phyloP scores from a whole-genome alignment of 2,888 invertebrate species.

The Standfussiana lucernea region DNA sequence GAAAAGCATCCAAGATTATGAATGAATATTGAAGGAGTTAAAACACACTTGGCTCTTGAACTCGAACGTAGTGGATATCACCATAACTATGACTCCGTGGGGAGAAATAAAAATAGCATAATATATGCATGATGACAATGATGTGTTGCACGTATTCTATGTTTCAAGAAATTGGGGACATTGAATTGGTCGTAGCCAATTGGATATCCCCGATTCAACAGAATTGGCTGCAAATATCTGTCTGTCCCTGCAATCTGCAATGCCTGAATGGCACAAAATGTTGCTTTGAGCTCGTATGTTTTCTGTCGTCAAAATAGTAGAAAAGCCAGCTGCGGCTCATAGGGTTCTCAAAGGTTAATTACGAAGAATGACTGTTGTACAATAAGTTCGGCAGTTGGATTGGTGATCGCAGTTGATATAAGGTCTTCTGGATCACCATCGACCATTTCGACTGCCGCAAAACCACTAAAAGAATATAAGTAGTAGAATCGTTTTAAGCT shows the following conservation, averaged over 20 bases:
- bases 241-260: slow-evolving; percentile 35
- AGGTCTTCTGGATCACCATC: not conserved
- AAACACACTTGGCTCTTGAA: not conserved
- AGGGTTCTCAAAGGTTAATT: not conserved
- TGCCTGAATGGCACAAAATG: slow-evolving; percentile 40
- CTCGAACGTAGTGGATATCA: slow-evolving; percentile 42
- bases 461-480: not conserved
- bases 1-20: slow-evolving; percentile 2
- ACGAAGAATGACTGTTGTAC: not conserved
- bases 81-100: slow-evolving; percentile 2
- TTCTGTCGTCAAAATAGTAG: slow-evolving; percentile 38
- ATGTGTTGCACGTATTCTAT: slow-evolving; percentile 46
- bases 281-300: slow-evolving; percentile 55
- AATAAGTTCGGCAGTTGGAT: not conserved
- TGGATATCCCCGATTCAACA: slow-evolving; percentile 37
- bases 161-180: slow-evolving; percentile 36
- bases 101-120: slow-evolving; percentile 25
- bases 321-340: not conserved
- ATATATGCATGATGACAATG: slow-evolving; percentile 42
- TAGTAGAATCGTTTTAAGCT: not conserved
- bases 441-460: not conserved
- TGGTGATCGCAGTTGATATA: slow-evolving; percentile 15
- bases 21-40: not conserved
- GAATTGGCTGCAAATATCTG: slow-evolving; percentile 43
- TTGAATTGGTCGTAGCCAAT: slow-evolving; percentile 27